Evolutionary conservation across 2,888 invertebrate species (phyloP), one percentile per base, ranked within the genome.

Genomic region (Autographa pulchrina): DNA sequence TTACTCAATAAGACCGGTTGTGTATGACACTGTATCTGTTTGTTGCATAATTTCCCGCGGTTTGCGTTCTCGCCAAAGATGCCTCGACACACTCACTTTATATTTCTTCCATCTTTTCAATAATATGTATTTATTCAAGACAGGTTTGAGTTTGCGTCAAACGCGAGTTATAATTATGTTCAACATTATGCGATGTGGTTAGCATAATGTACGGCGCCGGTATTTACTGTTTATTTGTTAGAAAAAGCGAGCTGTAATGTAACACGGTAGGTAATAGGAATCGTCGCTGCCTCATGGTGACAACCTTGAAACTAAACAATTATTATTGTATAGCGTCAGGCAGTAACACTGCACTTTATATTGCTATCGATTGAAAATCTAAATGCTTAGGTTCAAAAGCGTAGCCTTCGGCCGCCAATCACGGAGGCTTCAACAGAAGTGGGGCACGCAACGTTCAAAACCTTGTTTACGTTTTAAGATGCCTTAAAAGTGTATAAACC

Each of bases 1-100:
- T 92, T 89, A 86, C 90, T 89, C 91, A 89, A 89, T 83, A 86
- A 60, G 87, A 92, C 93, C 91, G 92, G 93, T 93, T 87, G 88
- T 87, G 86, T 83, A 86, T 82, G 86, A 85, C 84, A 85, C 71
- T 72, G 80, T 80, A 82, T 83, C 80, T 77, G 77, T 75, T 71
- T 59, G 81, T 93, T 93, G 92, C 93, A 92, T 92, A 92, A 93
- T 89, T 87, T 87, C 86, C 85, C 89, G 85, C 80, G 85, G 88
- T 85, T 86, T 71, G 65, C 83, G 69, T 62, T 68, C 81, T 62
- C 70, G 58, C 68, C 81, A 77, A 77, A 77, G 78, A 81, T 68
- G 68, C 68, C 72, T 77, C 66, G 72, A 54, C 20, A 66, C 32
- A 62, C 62, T 70, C 68, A 67, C 71, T 77, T 56, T 63, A 63